Conservation (phyloP, 2,797 vertebrate species). For the Oreonectes daqikongensis region DNA sequence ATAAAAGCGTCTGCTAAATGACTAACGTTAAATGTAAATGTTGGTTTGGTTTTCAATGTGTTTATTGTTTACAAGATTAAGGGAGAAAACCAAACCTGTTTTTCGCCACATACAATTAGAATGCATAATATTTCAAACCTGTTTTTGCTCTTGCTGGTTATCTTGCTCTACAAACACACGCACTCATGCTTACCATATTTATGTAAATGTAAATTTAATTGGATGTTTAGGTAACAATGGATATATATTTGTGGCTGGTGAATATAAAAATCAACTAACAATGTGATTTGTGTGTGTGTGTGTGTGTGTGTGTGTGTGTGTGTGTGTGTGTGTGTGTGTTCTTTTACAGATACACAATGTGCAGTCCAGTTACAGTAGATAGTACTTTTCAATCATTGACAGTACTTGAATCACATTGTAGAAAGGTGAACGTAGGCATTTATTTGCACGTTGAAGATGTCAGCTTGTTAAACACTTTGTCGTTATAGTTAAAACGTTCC, state of each 20-base stretch:
- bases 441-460: conserved; percentile 23
- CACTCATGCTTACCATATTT: too few relatives aligned
- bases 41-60: too few relatives aligned
- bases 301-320: neutral
- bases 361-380: conserved; percentile 48
- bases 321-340: conserved; percentile 14
- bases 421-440: conserved; percentile 70
- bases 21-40: too few relatives aligned
- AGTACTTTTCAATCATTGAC: conserved; percentile 59
- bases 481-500: conserved; percentile 25
- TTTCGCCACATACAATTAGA: too few relatives aligned
- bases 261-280: neutral
- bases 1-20: too few relatives aligned
- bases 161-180: too few relatives aligned
- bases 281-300: neutral
- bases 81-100: too few relatives aligned
- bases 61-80: neutral
- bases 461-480: conserved; percentile 58
- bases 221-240: too few relatives aligned
- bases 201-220: too few relatives aligned
- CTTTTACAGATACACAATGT: conserved; percentile 69
- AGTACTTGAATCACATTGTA: conserved; percentile 46
- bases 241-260: neutral
- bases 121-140: too few relatives aligned
- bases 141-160: too few relatives aligned